A percentile compares a stretch with the other conserved stretches of the same genome.
These are phyloP conservation scores for Hydractinia symbiolongicarpus DNA, from an alignment of 30 jellyfish, hydroid and myxozoan species.

Conservation along the genomic window DNA sequence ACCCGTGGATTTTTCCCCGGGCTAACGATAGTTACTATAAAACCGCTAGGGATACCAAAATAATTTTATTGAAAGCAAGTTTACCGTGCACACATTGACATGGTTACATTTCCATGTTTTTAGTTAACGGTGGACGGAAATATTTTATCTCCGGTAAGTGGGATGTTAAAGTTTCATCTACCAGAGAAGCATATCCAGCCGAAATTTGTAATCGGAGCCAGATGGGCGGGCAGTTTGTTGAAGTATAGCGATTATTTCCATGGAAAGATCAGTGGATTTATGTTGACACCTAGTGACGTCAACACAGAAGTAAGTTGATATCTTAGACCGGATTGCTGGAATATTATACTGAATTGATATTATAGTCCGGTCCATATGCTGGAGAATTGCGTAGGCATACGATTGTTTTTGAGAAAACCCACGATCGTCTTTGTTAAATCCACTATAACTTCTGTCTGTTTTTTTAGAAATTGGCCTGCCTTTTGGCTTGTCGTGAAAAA, in stretches of 20 bases:
- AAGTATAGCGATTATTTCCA: conserved; percentile 60
- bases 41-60: too few species aligned
- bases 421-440: too few species aligned
- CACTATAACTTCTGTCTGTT: not conserved
- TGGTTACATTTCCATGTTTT: not conserved
- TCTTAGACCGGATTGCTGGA: too few species aligned
- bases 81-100: too few species aligned
- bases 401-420: too few species aligned
- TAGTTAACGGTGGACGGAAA: conserved; percentile 65
- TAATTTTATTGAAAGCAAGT: too few species aligned
- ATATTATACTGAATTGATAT: too few species aligned
- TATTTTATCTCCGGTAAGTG: conserved; percentile 39
- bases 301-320: not conserved
- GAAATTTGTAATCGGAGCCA: conserved; percentile 79
- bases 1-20: too few species aligned
- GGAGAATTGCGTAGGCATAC: too few species aligned
- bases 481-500: not conserved
- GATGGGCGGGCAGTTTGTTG: conserved; percentile 79
- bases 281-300: conserved; percentile 23
- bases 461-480: not conserved
- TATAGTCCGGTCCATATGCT: too few species aligned
- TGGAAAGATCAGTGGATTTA: conserved; percentile 72
- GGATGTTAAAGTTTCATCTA: conserved; percentile 31
- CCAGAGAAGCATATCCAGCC: conserved; percentile 81
- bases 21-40: too few species aligned